These are phyloP conservation scores for Loriculus beryllinus DNA, from an alignment of 2,797 vertebrate species.

Conservation along the genomic window DNA sequence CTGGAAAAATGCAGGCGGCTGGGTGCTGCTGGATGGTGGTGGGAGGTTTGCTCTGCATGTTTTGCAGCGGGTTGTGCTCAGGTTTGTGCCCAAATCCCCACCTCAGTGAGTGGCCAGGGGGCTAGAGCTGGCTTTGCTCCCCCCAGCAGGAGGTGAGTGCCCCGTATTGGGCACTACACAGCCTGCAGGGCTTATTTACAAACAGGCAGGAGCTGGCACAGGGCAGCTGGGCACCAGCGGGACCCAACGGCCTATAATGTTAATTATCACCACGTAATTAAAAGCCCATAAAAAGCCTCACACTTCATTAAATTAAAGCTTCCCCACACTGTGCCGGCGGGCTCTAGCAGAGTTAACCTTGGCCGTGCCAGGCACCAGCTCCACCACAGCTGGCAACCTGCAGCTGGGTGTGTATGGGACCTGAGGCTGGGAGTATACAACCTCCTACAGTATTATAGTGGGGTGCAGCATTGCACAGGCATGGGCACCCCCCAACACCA, in stretches of 20 bases:
- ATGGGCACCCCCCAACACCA: rapidly evolving
- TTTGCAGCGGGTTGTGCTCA: background rate
- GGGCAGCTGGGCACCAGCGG: constrained; percentile 59
- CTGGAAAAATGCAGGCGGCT: background rate
- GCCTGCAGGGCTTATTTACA: constrained; percentile 44
- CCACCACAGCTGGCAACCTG: rapidly evolving
- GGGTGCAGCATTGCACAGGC: background rate
- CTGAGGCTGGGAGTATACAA: rapidly evolving
- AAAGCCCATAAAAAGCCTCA: constrained; percentile 75
- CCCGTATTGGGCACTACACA: rapidly evolving
- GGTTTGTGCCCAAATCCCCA: background rate
- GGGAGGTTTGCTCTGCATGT: background rate
- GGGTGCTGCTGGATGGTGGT: background rate
- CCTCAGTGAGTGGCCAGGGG: rapidly evolving
- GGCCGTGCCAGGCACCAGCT: background rate
- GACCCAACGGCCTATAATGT: constrained; percentile 66
- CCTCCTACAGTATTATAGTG: rapidly evolving
- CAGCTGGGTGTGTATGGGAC: rapidly evolving
- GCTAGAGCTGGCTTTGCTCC: background rate
- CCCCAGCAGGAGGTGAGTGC: rapidly evolving
- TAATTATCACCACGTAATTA: constrained; percentile 77
- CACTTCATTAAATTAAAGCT: constrained; percentile 75
- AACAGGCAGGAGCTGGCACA: constrained; percentile 50
- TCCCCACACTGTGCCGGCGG: background rate
- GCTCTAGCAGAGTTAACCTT: constrained; percentile 50